Conservation (phyloP, 2,113 vertebrate species). For the Axis porcinus region DNA sequence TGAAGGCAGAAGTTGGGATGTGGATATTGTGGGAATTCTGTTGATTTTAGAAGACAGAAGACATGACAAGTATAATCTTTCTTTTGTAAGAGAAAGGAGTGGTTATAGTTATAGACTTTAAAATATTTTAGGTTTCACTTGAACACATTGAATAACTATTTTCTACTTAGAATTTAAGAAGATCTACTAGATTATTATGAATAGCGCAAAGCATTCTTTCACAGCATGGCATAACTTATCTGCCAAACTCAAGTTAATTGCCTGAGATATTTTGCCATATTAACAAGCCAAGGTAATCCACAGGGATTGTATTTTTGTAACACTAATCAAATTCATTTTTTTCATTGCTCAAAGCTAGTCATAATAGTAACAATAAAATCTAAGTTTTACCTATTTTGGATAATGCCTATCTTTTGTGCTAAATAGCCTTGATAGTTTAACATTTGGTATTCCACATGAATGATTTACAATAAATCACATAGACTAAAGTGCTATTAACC, state of each 20-base stretch:
- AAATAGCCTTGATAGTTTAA: background rate
- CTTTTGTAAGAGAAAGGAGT: background rate
- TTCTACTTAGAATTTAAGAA: background rate
- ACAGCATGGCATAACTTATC: background rate
- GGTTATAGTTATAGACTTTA: background rate
- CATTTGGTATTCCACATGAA: background rate
- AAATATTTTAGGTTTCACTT: background rate
- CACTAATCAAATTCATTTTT: background rate
- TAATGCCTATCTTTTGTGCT: background rate
- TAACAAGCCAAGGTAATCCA: background rate
- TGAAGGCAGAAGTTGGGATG: background rate
- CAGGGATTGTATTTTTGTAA: background rate
- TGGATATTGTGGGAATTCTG: background rate
- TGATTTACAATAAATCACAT: background rate
- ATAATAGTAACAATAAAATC: background rate
- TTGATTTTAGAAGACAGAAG: background rate
- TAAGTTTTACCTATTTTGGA: background rate
- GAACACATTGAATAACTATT: background rate
- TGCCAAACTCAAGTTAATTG: background rate
- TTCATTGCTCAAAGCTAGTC: background rate
- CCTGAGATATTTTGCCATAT: background rate
- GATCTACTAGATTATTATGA: background rate
- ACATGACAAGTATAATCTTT: background rate
- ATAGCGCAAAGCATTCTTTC: background rate
- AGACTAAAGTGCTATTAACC: background rate